Evolutionary conservation across 64 coral and sea anemone genomes (phyloP), one percentile per base, ranked within the genome.

Genomic region (Actinia tenebrosa): DNA sequence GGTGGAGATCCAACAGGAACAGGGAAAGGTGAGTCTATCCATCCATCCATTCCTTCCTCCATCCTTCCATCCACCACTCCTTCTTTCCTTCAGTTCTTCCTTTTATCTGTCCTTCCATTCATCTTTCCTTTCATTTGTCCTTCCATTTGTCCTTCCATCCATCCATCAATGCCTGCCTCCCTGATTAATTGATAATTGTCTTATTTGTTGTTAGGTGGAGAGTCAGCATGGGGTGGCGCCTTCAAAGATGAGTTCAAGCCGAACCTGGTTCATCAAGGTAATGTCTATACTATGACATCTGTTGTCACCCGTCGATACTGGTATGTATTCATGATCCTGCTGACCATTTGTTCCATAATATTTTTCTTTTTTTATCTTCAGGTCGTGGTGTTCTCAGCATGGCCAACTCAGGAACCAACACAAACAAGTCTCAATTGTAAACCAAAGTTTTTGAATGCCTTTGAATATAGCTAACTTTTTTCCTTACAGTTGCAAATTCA

Each of bases 401-500:
- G 93, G 93, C 93, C 45, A 95, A 95, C 69, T 95, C 93, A 43
- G 93, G 93, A 64, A 56, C 80, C 9, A 91, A 91, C 44, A 95
- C 93, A 16, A 95, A 95, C 46, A 95, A 95, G 85, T 95, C 93
- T 43, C 93, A 95, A 56, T 95, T 95, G 93, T 95, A 71, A 91
- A 89, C 89, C 19, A 20, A 22, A 3, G 50, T 71, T 26, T 44
- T 13, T 61, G 16, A 16, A 14, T 37, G 45, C 7, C 22, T 86
- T 86, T 81, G 23, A 79, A 77, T 22, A 10, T 45, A 14, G 44
- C 8, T 75, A 19, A 66, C 7, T 8, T 50, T 50, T 50, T 50
- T 8, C 2, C 5, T 66, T 3, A 19, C 3, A 66, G 22, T 22
- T 66, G 22, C 18, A 22, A 15, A 75, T 50, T 50, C 47, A 50